Evolutionary conservation across 2,113 vertebrate species (phyloP), one percentile per base, ranked within the genome.

Genomic region (Strigops habroptila): DNA sequence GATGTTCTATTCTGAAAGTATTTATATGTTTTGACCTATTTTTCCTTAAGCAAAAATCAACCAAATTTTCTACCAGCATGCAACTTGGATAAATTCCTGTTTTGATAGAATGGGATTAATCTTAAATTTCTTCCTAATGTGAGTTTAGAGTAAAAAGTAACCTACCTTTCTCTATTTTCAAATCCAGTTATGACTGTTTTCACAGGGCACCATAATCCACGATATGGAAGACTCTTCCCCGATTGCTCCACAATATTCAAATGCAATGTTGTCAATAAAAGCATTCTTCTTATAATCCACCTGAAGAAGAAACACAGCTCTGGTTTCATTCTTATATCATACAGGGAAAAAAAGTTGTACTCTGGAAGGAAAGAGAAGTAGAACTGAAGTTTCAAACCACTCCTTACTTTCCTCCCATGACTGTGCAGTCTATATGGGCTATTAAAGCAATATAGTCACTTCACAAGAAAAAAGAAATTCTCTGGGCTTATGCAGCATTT

Each of bases 101-200:
- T 89, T 48, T 6, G 2, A 31, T 33, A 37, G 63, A 41, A 19
- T 63, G 18, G 8, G 9, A 79, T 89, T 69, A 13, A 59, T 18
- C 7, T 67, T 57, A 23, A 63, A 63, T 78, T 23, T 67, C 44
- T 81, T 79, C 43, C 15, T 49, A 46, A 28, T 31, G 12, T 35
- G 49, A 90, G 4, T 76, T 88, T 53, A 74, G 12, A 76, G 30
- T 75, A 67, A 62, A 74, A 78, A 18, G 7, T 70, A 81, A 11
- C 60, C 12, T 86, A 88, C 94, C 92, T 88, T 93, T 93, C 60
- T 88, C 90, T 75, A 88, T 92, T 90, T 70, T 59, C 96, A 96
- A 86, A 97, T 90, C 91, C 96, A 94, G 69, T 92, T 95, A 17
- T 94, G 91, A 53, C 78, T 94, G 49, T 91, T 71, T 95, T 95